Conservation (phyloP, 2,797 vertebrate genomes). For the Mareca strepera region DNA sequence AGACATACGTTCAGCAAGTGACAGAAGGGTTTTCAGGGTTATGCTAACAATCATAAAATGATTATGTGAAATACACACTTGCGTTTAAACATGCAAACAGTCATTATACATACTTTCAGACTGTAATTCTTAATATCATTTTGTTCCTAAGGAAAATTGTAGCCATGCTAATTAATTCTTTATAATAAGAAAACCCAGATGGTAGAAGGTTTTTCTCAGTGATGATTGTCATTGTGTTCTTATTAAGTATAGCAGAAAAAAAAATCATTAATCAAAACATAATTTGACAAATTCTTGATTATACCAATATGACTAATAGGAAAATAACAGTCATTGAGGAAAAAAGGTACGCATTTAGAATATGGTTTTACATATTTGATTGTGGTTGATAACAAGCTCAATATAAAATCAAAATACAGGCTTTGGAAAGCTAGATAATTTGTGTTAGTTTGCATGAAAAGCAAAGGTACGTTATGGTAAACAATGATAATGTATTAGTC, state of each 20-base stretch:
- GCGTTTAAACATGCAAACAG: constrained; percentile 40
- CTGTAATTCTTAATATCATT: constrained; percentile 8
- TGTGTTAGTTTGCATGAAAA: constrained; percentile 14
- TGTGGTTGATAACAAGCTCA: constrained; percentile 54
- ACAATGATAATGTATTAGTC: constrained; percentile 12
- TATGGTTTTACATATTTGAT: constrained; percentile 57
- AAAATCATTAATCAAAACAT: constrained; percentile 30
- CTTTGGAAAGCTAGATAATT: constrained; percentile 37
- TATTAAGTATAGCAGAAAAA: constrained; percentile 42
- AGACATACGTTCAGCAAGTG: constrained; percentile 28
- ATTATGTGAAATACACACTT: constrained; percentile 48
- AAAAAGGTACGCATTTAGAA: constrained; percentile 53
- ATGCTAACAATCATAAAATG: constrained; percentile 29
- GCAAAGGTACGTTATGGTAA: constrained; percentile 10
- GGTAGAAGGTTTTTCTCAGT: constrained; percentile 38
- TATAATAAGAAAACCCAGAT: constrained; percentile 48
- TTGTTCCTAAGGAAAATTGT: constrained; percentile 32
- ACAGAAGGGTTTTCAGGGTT: constrained; percentile 5
- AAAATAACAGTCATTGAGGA: constrained; percentile 60
- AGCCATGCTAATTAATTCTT: constrained; percentile 31
- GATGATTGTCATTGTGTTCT: constrained; percentile 4
- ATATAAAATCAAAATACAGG: constrained; percentile 60
- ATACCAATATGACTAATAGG: constrained; percentile 46
- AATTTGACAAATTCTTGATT: constrained; percentile 62
- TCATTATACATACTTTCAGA: constrained; percentile 50